Base-by-base conservation (phyloP, 2,113 vertebrate genomes). In the Anser brachyrhynchus region DNA sequence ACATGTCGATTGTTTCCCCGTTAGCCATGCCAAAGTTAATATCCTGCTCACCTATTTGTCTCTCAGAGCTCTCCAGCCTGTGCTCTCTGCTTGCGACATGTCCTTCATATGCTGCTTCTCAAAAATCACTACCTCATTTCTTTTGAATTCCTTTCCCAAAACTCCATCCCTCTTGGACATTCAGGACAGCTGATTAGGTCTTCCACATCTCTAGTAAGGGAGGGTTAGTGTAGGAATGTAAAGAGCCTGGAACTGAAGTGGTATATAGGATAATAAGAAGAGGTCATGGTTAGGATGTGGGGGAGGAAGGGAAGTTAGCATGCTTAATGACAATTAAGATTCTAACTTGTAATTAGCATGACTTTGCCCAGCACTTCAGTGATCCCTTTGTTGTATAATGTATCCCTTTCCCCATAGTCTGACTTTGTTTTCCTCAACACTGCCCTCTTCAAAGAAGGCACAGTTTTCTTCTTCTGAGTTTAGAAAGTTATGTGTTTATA, bases 381-480 rank as follows among this genome's bases (percentile, higher is more conserved):
- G 62, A 93, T 91, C n/a, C 33, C 89, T 97, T 96, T 96, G 92
- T 93, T 95, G 76, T 94, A 97, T 93, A 93, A 93, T 94, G 49
- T 72, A 95, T 94, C 73, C 73, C 49, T 78, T 90, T 69, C 88
- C 66, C 77, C 46, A 31, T 57, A 77, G 80, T 33, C 76, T 75
- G 88, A 94, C 90, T 89, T 94, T 84, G 84, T 89, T 95, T 95
- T 94, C 64, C n/a, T 87, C 58, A 89, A 75, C 28, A 12, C 37
- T 92, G 58, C 80, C 44, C 70, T 93, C 95, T 96, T 96, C 95
- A 96, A 95, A 95, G 95, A 49, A 66, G 51, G 59, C 52, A 61
- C 37, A 20, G 16, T 81, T 87, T 94, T 90, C 54, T 90, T 92
- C 49, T 90, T 94, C 80, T 65, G 75, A 92, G 73, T 95, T 96